phyloP scores from a whole-genome alignment of 1,140 invertebrate species.

The Limonius californicus region DNA sequence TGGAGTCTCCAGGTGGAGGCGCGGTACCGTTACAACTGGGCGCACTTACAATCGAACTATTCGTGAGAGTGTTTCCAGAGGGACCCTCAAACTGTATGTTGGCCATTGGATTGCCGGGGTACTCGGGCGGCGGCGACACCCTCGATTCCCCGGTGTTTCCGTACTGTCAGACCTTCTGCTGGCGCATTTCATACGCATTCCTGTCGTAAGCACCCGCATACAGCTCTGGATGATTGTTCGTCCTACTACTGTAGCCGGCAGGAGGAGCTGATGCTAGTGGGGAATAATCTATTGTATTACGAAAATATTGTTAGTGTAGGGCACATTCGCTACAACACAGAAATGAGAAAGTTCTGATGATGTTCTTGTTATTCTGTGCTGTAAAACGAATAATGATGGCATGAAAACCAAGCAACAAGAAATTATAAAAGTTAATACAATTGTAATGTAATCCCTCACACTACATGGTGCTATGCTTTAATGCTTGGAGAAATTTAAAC shows the following conservation, averaged over 20 bases:
- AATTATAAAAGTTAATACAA: too few relatives aligned
- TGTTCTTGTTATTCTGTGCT: constrained; percentile 17
- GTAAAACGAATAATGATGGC: constrained; percentile 1
- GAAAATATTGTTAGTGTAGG: constrained; percentile 23
- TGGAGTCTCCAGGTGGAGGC: not conserved
- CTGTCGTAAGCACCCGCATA: constrained; percentile 64
- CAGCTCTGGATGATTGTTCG: constrained; percentile 56
- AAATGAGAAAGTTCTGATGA: constrained; percentile 5
- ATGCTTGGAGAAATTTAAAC: too few relatives aligned
- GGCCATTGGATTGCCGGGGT: constrained; percentile 43
- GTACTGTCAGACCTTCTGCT: constrained; percentile 46
- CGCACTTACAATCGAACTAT: not conserved
- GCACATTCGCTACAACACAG: constrained; percentile 31
- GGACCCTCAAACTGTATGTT: constrained; percentile 32
- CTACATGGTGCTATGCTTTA: too few relatives aligned
- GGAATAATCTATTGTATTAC: constrained; percentile 44
- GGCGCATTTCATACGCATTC: constrained; percentile 50
- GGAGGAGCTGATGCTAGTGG: constrained; percentile 61
- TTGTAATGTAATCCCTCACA: too few relatives aligned
- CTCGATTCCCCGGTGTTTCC: constrained; percentile 24
- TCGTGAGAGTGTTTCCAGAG: not conserved
- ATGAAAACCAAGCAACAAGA: too few relatives aligned
- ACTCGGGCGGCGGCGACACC: constrained; percentile 45
- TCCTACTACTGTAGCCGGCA: constrained; percentile 42
- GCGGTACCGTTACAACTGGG: constrained; percentile 1